Conservation (phyloP, 2,113 vertebrate species). For the Larimichthys crocea region DNA sequence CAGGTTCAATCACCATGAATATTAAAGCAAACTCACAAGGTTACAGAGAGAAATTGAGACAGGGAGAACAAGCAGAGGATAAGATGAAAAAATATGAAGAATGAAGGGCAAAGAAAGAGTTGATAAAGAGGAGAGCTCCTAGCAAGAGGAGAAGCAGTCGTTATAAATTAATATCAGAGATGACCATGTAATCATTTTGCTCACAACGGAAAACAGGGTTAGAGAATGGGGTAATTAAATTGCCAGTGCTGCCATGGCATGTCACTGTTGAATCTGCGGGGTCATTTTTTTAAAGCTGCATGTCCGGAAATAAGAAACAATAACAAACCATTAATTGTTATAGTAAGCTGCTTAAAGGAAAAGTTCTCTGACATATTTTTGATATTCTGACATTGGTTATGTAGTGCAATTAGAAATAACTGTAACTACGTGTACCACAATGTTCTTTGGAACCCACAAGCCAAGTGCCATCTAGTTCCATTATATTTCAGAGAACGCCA, state of each 20-base stretch:
- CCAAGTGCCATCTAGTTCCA: no score
- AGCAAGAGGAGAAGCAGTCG: constrained; percentile 41
- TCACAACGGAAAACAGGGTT: constrained; percentile 56
- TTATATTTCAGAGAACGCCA: no score
- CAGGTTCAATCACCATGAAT: constrained; percentile 76
- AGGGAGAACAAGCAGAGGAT: constrained; percentile 19
- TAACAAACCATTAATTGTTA: neutral
- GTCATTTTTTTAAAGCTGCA: neutral
- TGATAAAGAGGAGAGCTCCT: constrained; percentile 56
- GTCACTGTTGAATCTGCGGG: constrained; percentile 10
- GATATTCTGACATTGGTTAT: neutral
- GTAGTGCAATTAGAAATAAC: neutral
- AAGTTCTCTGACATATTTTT: neutral
- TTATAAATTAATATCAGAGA: constrained; percentile 53
- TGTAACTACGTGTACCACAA: neutral
- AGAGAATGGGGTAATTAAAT: constrained; percentile 60
- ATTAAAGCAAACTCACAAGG: constrained; percentile 77
- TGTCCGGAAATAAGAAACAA: neutral
- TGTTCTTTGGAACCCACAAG: no score
- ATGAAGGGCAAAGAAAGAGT: constrained; percentile 49
- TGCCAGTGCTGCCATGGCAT: constrained; percentile 1
- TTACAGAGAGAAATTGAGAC: constrained; percentile 48
- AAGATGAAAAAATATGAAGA: constrained; percentile 43
- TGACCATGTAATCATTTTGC: constrained; percentile 63
- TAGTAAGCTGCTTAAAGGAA: no score